Base-by-base conservation (phyloP, 2,113 vertebrate species). In the Oryzias javanicus region DNA sequence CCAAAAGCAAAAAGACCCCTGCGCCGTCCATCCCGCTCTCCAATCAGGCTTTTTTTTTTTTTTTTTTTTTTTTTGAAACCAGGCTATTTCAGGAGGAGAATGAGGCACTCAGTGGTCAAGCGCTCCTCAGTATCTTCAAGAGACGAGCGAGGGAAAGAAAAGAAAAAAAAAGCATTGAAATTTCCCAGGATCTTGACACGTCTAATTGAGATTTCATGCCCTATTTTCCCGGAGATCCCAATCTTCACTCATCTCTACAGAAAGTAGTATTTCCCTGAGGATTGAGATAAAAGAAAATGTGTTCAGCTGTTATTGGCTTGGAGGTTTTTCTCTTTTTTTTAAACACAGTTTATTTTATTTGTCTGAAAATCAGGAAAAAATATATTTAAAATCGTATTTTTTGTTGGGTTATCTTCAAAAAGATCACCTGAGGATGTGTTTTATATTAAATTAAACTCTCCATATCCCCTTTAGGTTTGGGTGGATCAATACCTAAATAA, bases 121-220 rank as follows among this genome's bases (percentile, higher is more conserved):
- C 14, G 17, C 65, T 60, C 49, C 74, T 79, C 74, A 22, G 42
- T 78, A 64, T 79, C 76, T 82, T n/a, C 3, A 40, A 51, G 56
- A 84, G 60, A 69, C 53, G 56, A 51, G 57, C 64, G 49, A 46
- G 24, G 55, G 47, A 22, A 40, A n/a, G n/a, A 49, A 29, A 48
- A 12, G 4, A 17, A 2, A 25, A 15, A 19, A 29, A 0, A 20
- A 16, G 1, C 55, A 67, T 71, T 82, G 62, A 86, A 81, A 86
- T 71, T 85, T 81, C 81, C 61, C 69, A 68, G 78, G 65, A 86
- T 87, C 86, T 82, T 82, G 82, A 89, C 82, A 87, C 69, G 44
- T 86, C 70, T 90, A 88, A 89, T 85, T 89, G 87, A 86, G 78
- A 86, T 86, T 90, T 83, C 80, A 86, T 86, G 83, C 55, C 80